These are phyloP conservation scores for Lepidonotus clava DNA, from an alignment of 2,888 invertebrate genomes.

Conservation along the genomic window DNA sequence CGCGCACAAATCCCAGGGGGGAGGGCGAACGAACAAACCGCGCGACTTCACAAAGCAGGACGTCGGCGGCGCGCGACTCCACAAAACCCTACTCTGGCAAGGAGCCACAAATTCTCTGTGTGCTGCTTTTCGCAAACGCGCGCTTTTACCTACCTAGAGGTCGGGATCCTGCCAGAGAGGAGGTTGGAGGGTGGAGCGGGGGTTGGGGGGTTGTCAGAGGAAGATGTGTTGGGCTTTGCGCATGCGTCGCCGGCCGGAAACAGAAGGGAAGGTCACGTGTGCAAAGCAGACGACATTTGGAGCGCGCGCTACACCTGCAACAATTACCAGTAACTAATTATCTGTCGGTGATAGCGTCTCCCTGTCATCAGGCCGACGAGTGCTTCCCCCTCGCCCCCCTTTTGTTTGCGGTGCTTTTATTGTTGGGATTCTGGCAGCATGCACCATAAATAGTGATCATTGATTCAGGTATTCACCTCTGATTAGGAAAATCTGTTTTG, in stretches of 20 bases:
- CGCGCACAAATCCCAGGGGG: background rate
- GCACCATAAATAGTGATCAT: too few species aligned
- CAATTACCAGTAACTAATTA: background rate
- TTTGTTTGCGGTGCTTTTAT: too few species aligned
- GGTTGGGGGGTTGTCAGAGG: background rate
- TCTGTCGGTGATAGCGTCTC: background rate
- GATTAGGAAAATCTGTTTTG: too few species aligned
- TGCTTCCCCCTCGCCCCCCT: too few species aligned
- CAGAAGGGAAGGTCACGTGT: background rate
- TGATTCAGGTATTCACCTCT: too few species aligned
- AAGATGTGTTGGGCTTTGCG: too few species aligned
- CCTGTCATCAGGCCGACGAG: too few species aligned
- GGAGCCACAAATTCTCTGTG: background rate
- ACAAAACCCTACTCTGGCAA: background rate
- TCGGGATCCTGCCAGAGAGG: too few species aligned
- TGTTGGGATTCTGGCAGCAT: too few species aligned
- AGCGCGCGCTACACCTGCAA: background rate
- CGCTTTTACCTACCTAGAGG: too few species aligned
- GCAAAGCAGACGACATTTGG: background rate
- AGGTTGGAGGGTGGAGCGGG: background rate
- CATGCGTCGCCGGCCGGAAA: conserved; percentile 8
- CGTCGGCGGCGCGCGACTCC: too few species aligned
- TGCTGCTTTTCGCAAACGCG: background rate
- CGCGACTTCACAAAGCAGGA: background rate
- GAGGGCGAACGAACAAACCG: background rate